Evolutionary conservation across 2,797 vertebrate genomes (phyloP).

Genomic region (Pseudotriccus pelzelni): DNA sequence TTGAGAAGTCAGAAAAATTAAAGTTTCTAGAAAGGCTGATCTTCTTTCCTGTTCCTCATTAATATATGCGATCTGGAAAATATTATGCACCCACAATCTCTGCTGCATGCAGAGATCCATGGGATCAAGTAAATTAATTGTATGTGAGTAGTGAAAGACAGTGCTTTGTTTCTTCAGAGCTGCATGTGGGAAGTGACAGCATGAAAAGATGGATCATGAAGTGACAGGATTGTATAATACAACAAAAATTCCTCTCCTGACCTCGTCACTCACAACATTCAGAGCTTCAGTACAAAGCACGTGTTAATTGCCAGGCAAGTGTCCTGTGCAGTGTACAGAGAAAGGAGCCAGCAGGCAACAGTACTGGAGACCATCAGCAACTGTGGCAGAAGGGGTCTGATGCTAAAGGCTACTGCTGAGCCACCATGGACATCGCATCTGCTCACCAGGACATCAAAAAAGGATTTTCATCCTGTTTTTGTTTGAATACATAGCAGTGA

Average conservation of each 20-base stretch:
- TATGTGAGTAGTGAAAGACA: neutral
- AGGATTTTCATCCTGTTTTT: neutral
- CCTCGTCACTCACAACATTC: neutral
- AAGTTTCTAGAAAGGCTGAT: neutral
- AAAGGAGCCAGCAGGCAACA: neutral
- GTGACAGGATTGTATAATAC: neutral
- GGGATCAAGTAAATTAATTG: neutral
- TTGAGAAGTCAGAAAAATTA: neutral
- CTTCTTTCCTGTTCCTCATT: neutral
- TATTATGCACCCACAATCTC: neutral
- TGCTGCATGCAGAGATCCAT: neutral
- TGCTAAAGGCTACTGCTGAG: neutral
- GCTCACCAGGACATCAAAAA: neutral
- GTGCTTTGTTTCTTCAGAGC: neutral
- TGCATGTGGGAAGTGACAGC: neutral
- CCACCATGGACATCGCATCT: neutral
- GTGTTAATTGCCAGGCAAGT: neutral
- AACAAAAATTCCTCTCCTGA: neutral
- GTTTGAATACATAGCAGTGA: neutral
- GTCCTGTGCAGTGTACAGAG: accelerated
- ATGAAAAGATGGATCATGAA: neutral
- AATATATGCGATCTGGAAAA: neutral
- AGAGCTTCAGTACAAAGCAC: neutral
- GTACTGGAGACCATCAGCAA: neutral
- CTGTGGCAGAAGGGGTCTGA: neutral